Evolutionary conservation across 2,113 vertebrate species (phyloP).

Genomic region (Pundamilia nyererei): DNA sequence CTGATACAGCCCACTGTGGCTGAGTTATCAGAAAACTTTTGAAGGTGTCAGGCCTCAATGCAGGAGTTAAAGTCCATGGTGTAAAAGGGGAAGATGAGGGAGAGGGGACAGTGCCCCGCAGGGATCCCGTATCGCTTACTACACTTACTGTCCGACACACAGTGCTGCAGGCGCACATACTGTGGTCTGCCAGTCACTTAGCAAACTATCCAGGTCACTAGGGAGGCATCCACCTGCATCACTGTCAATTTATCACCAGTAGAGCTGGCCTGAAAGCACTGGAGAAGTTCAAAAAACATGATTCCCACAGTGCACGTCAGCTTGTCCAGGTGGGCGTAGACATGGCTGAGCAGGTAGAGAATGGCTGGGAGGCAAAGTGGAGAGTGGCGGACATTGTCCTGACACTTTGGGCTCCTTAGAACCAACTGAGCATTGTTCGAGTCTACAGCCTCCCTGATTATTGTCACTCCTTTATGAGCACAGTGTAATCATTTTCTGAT

Average conservation of each 20-base stretch:
- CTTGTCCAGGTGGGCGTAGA: background rate
- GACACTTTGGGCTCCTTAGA: background rate
- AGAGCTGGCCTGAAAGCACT: background rate
- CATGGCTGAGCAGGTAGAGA: background rate
- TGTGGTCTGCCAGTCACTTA: background rate
- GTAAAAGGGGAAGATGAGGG: background rate
- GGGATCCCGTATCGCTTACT: background rate
- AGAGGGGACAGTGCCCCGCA: background rate
- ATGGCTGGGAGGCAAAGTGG: background rate
- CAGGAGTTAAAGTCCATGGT: rapidly evolving
- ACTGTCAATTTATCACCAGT: rapidly evolving
- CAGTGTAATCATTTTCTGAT: background rate
- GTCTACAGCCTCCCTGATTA: background rate
- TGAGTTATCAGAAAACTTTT: background rate
- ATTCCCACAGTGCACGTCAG: background rate
- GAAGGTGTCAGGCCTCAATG: background rate
- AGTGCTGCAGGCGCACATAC: background rate
- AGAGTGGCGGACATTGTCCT: background rate
- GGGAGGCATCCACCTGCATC: background rate
- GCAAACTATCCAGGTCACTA: background rate
- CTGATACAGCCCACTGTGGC: background rate
- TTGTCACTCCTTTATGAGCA: background rate
- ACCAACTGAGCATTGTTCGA: background rate
- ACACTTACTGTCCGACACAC: background rate
- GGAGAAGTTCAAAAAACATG: background rate